phyloP scores from a whole-genome alignment of 2,113 vertebrate species.

The Pica pica region DNA sequence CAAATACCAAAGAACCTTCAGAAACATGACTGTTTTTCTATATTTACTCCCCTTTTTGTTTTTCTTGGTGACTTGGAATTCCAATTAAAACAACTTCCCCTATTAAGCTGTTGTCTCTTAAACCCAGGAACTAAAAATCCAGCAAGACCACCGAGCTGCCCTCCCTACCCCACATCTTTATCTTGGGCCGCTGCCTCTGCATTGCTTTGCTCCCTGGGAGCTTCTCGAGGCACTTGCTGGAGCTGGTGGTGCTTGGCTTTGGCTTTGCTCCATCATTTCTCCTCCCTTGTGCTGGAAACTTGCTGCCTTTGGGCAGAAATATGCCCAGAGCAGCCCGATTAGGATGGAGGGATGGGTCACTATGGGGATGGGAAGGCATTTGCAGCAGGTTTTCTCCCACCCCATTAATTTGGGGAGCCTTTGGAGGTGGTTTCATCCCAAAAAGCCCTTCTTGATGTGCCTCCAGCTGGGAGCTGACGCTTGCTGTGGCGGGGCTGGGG shows the following conservation, averaged over 20 bases:
- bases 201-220: neutral
- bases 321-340: neutral
- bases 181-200: neutral
- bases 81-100: neutral
- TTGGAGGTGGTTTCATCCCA: neutral
- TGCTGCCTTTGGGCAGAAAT: neutral
- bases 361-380: neutral
- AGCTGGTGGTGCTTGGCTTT: neutral
- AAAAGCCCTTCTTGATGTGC: neutral
- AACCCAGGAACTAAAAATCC: neutral
- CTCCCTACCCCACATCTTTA: neutral
- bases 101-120: neutral
- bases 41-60: conserved; percentile 23
- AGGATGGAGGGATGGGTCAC: neutral
- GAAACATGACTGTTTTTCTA: conserved; percentile 10
- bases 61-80: neutral
- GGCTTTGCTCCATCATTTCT: neutral
- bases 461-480: neutral
- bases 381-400: neutral
- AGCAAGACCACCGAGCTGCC: neutral
- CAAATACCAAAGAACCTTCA: neutral
- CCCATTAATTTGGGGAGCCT: neutral
- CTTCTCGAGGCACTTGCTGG: neutral
- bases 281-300: neutral
- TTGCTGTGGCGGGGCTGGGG: neutral